Evolutionary conservation across 1,140 invertebrate species (phyloP), one percentile per base, ranked within the genome.

Genomic region (Tyrophagus putrescentiae): DNA sequence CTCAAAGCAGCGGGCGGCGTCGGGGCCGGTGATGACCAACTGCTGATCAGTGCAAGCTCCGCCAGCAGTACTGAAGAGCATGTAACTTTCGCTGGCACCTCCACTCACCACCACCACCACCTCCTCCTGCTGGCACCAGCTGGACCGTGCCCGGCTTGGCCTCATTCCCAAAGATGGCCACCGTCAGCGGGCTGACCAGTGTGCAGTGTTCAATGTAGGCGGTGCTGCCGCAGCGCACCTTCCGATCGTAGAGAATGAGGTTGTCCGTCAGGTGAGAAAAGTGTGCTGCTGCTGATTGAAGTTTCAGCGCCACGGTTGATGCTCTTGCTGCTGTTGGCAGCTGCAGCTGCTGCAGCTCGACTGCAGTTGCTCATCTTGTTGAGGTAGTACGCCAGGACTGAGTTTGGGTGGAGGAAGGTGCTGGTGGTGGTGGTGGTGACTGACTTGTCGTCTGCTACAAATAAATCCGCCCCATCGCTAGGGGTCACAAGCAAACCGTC

Each of bases 281-380:
- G 52, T 33, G 21, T 3, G n/a, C 39, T 3, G 7, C 11, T 3
- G 50, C 29, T 21, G 52, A 11, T 33, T n/a, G n/a, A n/a, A n/a
- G n/a, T n/a, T n/a, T n/a, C n/a, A n/a, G n/a, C n/a, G n/a, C n/a
- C n/a, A n/a, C n/a, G n/a, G n/a, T n/a, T n/a, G n/a, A n/a, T n/a
- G n/a, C n/a, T n/a, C n/a, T n/a, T n/a, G n/a, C n/a, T n/a, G n/a
- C n/a, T n/a, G n/a, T n/a, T n/a, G n/a, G n/a, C n/a, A n/a, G n/a
- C n/a, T n/a, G n/a, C n/a, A n/a, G n/a, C n/a, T n/a, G n/a, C n/a
- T n/a, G n/a, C n/a, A n/a, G n/a, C n/a, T n/a, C n/a, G n/a, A n/a
- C n/a, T n/a, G 78, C 80, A 7, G 76, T 74, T 31, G 16, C 78
- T 82, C 72, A 89, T 82, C 71, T 89, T 86, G 67, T 87, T 85